Evolutionary conservation across 2,888 invertebrate genomes (phyloP).

Genomic region (Pollenia labialis): DNA sequence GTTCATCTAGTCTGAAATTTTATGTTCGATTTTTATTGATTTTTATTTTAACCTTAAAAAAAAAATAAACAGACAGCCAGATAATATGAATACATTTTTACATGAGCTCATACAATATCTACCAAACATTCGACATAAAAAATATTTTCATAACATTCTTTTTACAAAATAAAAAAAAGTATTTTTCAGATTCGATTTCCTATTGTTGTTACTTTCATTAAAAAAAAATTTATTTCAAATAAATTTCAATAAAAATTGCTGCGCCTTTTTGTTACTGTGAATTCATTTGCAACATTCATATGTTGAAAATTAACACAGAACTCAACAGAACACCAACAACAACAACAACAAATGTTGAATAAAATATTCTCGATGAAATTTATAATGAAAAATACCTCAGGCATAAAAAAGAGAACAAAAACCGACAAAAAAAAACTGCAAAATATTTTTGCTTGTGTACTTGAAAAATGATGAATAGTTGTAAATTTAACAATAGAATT

Average conservation of each 20-base stretch:
- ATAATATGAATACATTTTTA: no score
- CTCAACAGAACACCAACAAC: no score
- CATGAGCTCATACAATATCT: background rate
- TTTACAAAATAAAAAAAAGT: background rate
- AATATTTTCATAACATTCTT: background rate
- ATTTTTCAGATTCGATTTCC: background rate
- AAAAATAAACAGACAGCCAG: no score
- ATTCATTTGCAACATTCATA: conserved; percentile 3
- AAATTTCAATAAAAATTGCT: conserved; percentile 43
- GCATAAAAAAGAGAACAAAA: background rate
- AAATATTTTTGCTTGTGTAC: conserved; percentile 17
- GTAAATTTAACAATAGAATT: conserved; percentile 5
- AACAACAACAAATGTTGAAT: background rate
- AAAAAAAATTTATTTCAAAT: conserved; percentile 57
- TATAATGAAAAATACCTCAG: conserved; percentile 53
- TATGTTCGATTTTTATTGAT: background rate
- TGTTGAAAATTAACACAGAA: conserved; percentile 9
- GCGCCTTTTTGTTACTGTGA: background rate
- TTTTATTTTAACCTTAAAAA: background rate
- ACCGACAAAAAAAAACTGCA: background rate
- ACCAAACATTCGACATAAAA: background rate
- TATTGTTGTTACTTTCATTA: conserved; percentile 13
- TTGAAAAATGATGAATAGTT: conserved; percentile 38
- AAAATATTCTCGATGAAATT: conserved; percentile 41
- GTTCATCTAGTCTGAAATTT: background rate